Evolutionary conservation across 2,797 vertebrate species (phyloP), one percentile per base, ranked within the genome.

Genomic region (Protonibea diacanthus): DNA sequence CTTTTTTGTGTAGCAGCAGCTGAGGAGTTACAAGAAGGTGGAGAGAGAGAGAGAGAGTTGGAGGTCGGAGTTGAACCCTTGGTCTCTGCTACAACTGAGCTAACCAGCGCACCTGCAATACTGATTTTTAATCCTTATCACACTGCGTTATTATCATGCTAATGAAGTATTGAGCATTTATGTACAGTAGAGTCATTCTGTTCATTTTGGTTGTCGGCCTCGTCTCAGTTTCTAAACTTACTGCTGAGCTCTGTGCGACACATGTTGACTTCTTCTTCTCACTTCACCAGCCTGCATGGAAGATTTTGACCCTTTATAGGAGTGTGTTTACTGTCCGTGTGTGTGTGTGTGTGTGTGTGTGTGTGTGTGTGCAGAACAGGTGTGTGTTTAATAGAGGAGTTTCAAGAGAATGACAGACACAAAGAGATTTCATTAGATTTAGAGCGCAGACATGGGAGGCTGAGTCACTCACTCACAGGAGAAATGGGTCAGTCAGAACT

Each of bases 401-500:
- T 75, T 88, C 49, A 85, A 71, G 62, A 75, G 56, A 74, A 14
- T 25, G 48, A 74, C 17, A 38, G 44, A 68, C 79, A 75, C 58
- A 56, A 65, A 80, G 33, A 72, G 71, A 72, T 77, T 76, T 76
- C 48, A 48, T 81, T 48, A n/a, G 69, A 66, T 74, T 76, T 78
- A 65, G 64, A 82, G 78, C 68, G 81, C 72, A 81, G 88, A 83
- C 69, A 53, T 70, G 74, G 25, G 62, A 61, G 67, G 62, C 69
- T 78, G 73, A 86, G 72, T 85, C 79, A 75, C 73, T 69, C 65
- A 9, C 45, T 78, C 65, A 7, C 42, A 70, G 71, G 76, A 87
- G 69, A 87, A 87, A 57, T 83, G 78, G 81, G 80, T 86, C 70
- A 76, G 76, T 85, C 57, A 71, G 76, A 82, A 84, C 70, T 47